A percentile compares a stretch with the other conserved stretches of the same genome.
These are phyloP conservation scores for Chrysomallon squamiferum DNA, from an alignment of 1,140 invertebrate genomes.

Conservation along the genomic window DNA sequence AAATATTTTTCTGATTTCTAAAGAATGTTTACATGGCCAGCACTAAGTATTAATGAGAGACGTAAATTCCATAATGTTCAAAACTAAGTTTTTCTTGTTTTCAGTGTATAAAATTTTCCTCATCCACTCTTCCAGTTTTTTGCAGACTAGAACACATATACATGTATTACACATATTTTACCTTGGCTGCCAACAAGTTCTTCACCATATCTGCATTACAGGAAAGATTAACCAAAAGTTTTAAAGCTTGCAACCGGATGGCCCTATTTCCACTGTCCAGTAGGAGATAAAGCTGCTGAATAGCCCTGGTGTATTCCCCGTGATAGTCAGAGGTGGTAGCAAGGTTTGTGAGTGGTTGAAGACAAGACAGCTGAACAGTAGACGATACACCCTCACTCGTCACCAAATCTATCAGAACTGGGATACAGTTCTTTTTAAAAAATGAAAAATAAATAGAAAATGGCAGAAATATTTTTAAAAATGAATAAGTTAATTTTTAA, in stretches of 20 bases:
- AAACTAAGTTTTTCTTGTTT: too few relatives aligned
- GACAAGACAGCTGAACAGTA: slow-evolving; percentile 44
- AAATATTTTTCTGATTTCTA: too few relatives aligned
- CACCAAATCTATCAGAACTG: slow-evolving; percentile 45
- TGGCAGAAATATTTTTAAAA: too few relatives aligned
- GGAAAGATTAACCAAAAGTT: slow-evolving; percentile 73
- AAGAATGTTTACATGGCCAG: too few relatives aligned
- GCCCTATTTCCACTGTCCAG: slow-evolving; percentile 28
- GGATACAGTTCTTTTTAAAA: slow-evolving; percentile 29
- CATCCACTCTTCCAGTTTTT: too few relatives aligned
- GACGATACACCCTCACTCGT: slow-evolving; percentile 39
- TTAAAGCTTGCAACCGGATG: slow-evolving; percentile 67
- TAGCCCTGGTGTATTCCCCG: slow-evolving; percentile 44
- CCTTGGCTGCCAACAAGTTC: slow-evolving; percentile 71
- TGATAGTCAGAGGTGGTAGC: slow-evolving; percentile 49
- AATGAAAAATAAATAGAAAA: too few relatives aligned
- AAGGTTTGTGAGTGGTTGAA: slow-evolving; percentile 60
- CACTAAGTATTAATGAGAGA: too few relatives aligned
- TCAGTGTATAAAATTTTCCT: too few relatives aligned
- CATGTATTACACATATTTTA: too few relatives aligned
- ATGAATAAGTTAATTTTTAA: too few relatives aligned
- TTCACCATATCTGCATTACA: slow-evolving; percentile 72
- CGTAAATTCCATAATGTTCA: too few relatives aligned
- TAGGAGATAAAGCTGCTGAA: slow-evolving; percentile 48
- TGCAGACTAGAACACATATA: too few relatives aligned